Conservation (phyloP, 2,113 vertebrate species). For the Elephantulus edwardii region DNA sequence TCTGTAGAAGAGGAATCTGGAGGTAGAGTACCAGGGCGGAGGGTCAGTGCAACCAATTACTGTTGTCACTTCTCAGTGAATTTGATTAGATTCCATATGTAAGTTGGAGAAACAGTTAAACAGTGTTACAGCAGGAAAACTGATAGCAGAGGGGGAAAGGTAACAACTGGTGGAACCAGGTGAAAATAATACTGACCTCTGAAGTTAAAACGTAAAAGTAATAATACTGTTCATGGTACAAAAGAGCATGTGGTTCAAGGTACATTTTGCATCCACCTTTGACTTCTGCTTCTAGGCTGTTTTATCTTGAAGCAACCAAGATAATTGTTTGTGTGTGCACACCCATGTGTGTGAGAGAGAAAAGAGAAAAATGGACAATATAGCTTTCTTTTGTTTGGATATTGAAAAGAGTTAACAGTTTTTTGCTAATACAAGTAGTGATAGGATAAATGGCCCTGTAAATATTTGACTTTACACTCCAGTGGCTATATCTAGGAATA, state of each 20-base stretch:
- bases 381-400: not conserved
- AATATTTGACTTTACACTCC: not conserved
- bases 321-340: not conserved
- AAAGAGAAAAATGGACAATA: too few species aligned
- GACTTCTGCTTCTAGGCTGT: not conserved
- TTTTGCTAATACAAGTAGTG: not conserved
- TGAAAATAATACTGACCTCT: slow-evolving; percentile 43
- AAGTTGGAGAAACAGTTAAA: slow-evolving; percentile 27
- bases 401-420: slow-evolving; percentile 7
- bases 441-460: not conserved
- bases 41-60: not conserved
- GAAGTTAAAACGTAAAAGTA: not conserved
- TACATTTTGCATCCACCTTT: slow-evolving; percentile 39
- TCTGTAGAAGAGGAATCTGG: not conserved
- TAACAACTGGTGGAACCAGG: slow-evolving; percentile 24
- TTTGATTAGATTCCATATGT: slow-evolving; percentile 18
- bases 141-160: slow-evolving; percentile 3
- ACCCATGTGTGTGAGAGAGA: not conserved
- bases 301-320: slow-evolving; percentile 9
- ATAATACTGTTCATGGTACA: slow-evolving; percentile 34
- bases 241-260: slow-evolving; percentile 4
- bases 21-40: not conserved
- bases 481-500: slow-evolving; percentile 26
- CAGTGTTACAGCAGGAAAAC: slow-evolving; percentile 10
- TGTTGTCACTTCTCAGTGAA: not conserved